Base-by-base conservation (phyloP, 2,888 invertebrate species). In the Drosophila dives region DNA sequence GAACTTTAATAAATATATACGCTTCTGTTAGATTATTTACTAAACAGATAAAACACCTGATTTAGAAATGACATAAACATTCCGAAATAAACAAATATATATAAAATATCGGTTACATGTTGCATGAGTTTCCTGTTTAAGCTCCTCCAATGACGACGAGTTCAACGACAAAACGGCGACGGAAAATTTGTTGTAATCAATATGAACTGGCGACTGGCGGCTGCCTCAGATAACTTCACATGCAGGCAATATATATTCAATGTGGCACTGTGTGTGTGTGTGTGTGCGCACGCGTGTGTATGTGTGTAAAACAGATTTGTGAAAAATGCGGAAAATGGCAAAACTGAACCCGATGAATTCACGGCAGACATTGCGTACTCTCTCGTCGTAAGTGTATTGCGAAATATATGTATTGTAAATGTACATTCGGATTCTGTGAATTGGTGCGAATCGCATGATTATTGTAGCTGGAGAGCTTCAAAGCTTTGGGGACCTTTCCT, bases 271-370 rank as follows among this genome's bases (percentile, higher is more conserved):
- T 63, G 69, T 50, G 83, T 62, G 62, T 64, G 69, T 50, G 68
- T 40, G 61, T 55, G 33, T 26, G 33, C 38, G 40, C 45, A 53
- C 55, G 49, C 53, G 61, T 63, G 55, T 66, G 64, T 62, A 79
- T 62, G 70, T 64, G 77, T 53, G 67, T 59, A 79, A 89, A 82
- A 82, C 80, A 89, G 90, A 90, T 85, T 85, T 85, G 90, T 83
- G 89, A 85, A 90, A 85, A 85, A 85, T 85, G 90, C 88, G 85
- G 85, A 90, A 85, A 85, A 85, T 90, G 85, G 85, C 90, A 85
- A 82, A 80, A 76, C 88, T 85, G 83, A 83, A 85, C 82, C 88
- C 90, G 90, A 90, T 90, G 73, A 86, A 74, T 90, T 83, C 73
- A 68, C 60, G 53, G 59, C 70, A 82, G 63, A 54, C 66, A 73